A percentile compares a stretch with the other conserved stretches of the same genome.
Conservation (phyloP, 2,113 vertebrate genomes). For the Irena cyanogastra region DNA sequence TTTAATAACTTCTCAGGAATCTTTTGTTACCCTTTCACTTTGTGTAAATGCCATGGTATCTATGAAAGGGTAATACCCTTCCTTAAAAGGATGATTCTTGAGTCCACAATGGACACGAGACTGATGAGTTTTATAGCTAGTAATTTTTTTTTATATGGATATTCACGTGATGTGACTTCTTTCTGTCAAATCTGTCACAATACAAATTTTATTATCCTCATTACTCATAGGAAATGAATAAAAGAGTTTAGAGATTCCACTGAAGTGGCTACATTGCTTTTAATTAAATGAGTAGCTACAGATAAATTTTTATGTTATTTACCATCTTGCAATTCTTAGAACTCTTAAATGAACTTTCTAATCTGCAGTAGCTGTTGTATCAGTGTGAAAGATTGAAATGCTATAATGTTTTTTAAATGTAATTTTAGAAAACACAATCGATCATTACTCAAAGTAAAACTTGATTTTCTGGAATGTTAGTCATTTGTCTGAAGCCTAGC, state of each 20-base stretch:
- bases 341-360: neutral
- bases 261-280: neutral
- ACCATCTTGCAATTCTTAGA: neutral
- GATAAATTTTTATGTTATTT: neutral
- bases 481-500: neutral
- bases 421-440: neutral
- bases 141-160: neutral
- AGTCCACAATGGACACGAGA: neutral
- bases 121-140: neutral
- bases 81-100: neutral
- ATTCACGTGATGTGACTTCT: neutral
- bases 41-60: neutral
- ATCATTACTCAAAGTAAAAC: conserved; percentile 7
- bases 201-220: neutral
- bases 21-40: neutral
- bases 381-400: neutral
- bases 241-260: neutral
- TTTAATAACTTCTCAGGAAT: neutral
- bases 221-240: neutral
- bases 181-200: neutral
- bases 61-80: neutral
- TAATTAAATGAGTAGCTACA: neutral
- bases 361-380: neutral
- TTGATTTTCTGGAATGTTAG: neutral
- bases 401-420: neutral